phyloP scores from a whole-genome alignment of 2,797 vertebrate species.

The Acanthurus leucopareius region DNA sequence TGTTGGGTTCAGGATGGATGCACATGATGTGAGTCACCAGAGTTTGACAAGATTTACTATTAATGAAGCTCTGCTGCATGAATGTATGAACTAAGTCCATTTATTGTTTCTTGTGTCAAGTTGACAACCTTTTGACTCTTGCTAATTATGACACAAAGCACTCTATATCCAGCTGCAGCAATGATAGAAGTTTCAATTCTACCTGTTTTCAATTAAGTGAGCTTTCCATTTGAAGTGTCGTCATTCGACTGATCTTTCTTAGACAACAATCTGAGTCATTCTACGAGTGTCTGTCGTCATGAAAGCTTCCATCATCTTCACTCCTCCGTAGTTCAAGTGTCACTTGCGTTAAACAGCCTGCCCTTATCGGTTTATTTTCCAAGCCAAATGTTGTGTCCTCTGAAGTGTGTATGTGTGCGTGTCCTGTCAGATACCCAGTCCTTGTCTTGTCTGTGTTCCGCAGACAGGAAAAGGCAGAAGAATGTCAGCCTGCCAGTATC shows the following conservation, averaged over 20 bases:
- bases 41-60: conserved; percentile 13
- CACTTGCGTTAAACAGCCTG: conserved; percentile 56
- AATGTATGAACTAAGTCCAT: conserved; percentile 15
- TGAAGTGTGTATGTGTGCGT: conserved; percentile 58
- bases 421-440: conserved; percentile 67
- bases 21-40: background rate
- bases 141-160: background rate
- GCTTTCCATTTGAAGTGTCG: background rate
- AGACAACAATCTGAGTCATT: conserved; percentile 18
- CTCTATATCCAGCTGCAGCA: background rate
- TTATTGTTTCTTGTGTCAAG: conserved; percentile 6
- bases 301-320: conserved; percentile 63
- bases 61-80: conserved; percentile 28
- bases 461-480: conserved; percentile 76
- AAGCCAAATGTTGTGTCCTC: conserved; percentile 59
- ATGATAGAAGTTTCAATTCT: conserved; percentile 1
- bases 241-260: conserved; percentile 12
- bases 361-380: conserved; percentile 62
- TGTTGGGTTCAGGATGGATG: conserved; percentile 25
- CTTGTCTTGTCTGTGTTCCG: conserved; percentile 66
- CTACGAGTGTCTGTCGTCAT: conserved; percentile 19
- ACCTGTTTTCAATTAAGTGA: background rate
- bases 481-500: conserved; percentile 80
- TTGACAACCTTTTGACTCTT: conserved; percentile 8
- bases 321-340: conserved; percentile 60